Percentiles rank a stretch among this genome's conserved stretches.
Evolutionary conservation across 2,888 invertebrate genomes (phyloP).

Genomic region (Sarcophaga subvicina): DNA sequence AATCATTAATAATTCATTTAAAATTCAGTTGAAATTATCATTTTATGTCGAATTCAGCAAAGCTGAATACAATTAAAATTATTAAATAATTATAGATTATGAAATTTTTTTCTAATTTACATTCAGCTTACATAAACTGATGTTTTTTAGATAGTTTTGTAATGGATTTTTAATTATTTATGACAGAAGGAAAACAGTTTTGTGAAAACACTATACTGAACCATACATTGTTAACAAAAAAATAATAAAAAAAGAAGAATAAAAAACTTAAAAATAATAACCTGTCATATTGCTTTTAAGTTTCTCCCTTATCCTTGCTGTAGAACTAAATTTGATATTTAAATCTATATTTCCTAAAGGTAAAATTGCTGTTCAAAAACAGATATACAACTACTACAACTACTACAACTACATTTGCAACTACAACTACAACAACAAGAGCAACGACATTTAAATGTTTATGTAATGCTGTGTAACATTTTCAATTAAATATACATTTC

Average conservation of each 20-base stretch:
- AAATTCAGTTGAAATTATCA: background rate
- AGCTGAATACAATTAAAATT: conserved; percentile 20
- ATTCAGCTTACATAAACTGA: conserved; percentile 6
- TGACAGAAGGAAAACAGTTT: background rate
- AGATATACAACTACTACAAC: too few species aligned
- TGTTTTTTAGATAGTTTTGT: conserved; percentile 23
- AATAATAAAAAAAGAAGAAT: background rate
- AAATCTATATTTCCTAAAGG: background rate
- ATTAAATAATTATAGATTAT: background rate
- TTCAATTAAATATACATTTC: conserved; percentile 68
- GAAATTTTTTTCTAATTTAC: background rate
- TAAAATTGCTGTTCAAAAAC: too few species aligned
- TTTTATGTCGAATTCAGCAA: background rate
- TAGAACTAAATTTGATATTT: conserved; percentile 15
- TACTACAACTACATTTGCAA: background rate
- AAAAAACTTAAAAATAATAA: conserved; percentile 48
- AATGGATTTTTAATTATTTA: conserved; percentile 54
- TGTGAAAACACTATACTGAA: too few species aligned
- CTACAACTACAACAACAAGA: too few species aligned
- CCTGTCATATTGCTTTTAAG: conserved; percentile 51
- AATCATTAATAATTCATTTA: too few species aligned
- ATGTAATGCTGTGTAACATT: conserved; percentile 49
- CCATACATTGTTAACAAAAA: too few species aligned
- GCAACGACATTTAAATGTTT: conserved; percentile 39
- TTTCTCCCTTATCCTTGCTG: background rate